phyloP scores from a whole-genome alignment of 2,113 vertebrate species.

The Ancistrus triradiatus region DNA sequence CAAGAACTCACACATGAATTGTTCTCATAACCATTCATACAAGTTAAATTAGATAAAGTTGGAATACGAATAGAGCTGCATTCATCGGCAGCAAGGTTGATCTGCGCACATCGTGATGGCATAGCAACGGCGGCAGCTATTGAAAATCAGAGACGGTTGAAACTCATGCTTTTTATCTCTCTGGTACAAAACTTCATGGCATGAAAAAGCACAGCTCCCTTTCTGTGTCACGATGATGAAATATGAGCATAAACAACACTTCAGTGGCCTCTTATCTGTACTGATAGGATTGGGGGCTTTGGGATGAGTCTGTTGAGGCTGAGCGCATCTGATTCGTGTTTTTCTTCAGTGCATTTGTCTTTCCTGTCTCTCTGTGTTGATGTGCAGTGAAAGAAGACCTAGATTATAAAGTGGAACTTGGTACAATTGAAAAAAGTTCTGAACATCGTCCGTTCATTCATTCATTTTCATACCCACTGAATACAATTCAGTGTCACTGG shows the following conservation, averaged over 20 bases:
- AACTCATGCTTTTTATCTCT: constrained; percentile 18
- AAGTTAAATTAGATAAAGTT: not conserved
- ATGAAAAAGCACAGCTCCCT: constrained; percentile 17
- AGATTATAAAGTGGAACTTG: not conserved
- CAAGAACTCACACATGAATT: not conserved
- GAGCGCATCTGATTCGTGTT: not conserved
- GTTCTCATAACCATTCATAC: not conserved
- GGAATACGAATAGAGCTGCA: not conserved
- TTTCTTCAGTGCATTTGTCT: not conserved
- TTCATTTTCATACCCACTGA: too few species aligned
- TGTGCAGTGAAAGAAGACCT: not conserved
- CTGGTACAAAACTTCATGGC: constrained; percentile 21
- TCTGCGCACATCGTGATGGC: constrained; percentile 6
- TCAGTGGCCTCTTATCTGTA: constrained; percentile 23
- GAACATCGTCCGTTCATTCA: too few species aligned
- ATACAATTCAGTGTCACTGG: too few species aligned
- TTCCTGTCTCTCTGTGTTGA: not conserved
- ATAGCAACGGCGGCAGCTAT: not conserved
- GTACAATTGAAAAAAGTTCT: not conserved
- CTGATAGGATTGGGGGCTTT: constrained; percentile 5
- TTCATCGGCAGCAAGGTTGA: constrained; percentile 8
- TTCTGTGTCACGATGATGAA: constrained; percentile 29
- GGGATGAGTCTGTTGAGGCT: not conserved
- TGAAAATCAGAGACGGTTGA: constrained; percentile 11
- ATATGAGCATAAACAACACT: constrained; percentile 30